Evolutionary conservation across 2,113 vertebrate genomes (phyloP).

Genomic region (Notiomystis cincta): DNA sequence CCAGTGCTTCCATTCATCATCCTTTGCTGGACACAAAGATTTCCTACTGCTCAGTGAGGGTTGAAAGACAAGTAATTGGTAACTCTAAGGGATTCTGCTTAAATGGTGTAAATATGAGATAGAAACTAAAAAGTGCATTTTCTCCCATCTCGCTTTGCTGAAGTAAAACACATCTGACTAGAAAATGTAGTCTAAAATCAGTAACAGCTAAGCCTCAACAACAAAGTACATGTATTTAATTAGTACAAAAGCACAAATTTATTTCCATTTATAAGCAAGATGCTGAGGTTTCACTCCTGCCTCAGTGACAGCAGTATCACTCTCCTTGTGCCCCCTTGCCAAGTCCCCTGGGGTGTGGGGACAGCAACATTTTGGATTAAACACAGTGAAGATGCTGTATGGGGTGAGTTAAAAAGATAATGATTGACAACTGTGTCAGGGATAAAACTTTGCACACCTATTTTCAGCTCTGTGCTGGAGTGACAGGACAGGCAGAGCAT

Average conservation of each 20-base stretch:
- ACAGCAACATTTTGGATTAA: background rate
- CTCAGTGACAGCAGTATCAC: background rate
- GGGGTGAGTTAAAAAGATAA: background rate
- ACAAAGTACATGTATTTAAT: background rate
- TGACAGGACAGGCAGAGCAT: rapidly evolving
- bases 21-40: background rate
- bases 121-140: background rate
- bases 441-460: background rate
- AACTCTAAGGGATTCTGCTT: background rate
- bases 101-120: background rate
- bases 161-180: background rate
- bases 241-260: background rate
- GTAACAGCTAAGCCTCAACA: background rate
- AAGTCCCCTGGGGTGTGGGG: background rate
- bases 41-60: background rate
- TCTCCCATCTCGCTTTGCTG: background rate
- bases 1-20: background rate
- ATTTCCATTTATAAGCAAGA: background rate
- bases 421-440: background rate
- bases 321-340: background rate
- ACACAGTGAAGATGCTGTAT: background rate
- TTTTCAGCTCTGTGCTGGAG: background rate
- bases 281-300: background rate
- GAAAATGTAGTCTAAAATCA: background rate
- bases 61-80: background rate